Percentiles rank a stretch among this genome's conserved stretches.
Evolutionary conservation across 1,140 invertebrate genomes (phyloP).

Genomic region (Bradynema listronoti): DNA sequence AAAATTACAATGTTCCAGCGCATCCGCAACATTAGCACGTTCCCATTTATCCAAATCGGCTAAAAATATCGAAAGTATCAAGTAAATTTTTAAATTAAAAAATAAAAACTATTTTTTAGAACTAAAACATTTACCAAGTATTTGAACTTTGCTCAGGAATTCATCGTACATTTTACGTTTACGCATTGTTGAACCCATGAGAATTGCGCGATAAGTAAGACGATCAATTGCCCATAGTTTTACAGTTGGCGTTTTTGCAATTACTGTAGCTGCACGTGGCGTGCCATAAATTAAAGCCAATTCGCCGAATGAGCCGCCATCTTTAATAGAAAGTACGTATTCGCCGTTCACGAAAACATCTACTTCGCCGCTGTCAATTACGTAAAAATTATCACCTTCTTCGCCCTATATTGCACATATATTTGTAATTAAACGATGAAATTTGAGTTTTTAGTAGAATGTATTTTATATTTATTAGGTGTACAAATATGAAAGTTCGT

Average conservation of each 20-base stretch:
- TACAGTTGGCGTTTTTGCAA: constrained; percentile 73
- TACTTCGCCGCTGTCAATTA: constrained; percentile 95
- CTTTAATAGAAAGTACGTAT: constrained; percentile 81
- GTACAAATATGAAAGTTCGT: too few species aligned
- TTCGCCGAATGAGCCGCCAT: constrained; percentile 73
- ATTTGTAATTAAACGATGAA: too few species aligned
- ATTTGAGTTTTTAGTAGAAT: too few species aligned
- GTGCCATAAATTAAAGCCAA: constrained; percentile 96
- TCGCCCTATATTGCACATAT: constrained; percentile 67
- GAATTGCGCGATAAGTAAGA: constrained; percentile 91
- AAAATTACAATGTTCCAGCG: constrained; percentile 80
- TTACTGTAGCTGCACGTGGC: constrained; percentile 87
- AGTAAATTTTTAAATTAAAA: too few species aligned
- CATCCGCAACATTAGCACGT: constrained; percentile 90
- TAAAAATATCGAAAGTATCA: too few species aligned
- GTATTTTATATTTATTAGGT: too few species aligned
- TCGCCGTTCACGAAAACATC: constrained; percentile 74
- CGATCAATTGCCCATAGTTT: constrained; percentile 98
- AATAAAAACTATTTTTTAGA: constrained; percentile 3
- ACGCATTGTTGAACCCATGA: constrained; percentile 93
- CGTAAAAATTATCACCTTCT: constrained; percentile 99
- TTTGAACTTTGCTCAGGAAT: constrained; percentile 92
- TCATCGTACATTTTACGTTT: constrained; percentile 99
- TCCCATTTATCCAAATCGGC: constrained; percentile 99
- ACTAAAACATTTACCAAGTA: constrained; percentile 68